Evolutionary conservation across 2,888 invertebrate genomes (phyloP), one percentile per base, ranked within the genome.

Genomic region (Cenopis cana): DNA sequence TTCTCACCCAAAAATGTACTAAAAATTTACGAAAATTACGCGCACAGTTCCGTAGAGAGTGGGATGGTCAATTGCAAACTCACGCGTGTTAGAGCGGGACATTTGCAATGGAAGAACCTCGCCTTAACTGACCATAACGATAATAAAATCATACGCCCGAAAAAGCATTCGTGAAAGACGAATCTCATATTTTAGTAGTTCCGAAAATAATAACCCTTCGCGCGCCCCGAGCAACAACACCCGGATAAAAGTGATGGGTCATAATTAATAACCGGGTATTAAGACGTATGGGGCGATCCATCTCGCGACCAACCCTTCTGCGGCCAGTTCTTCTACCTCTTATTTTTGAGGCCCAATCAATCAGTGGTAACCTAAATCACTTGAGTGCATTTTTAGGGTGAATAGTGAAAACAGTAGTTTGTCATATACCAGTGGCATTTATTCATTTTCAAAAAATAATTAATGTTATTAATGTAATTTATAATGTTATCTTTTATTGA

Each of bases 211-310:
- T 46, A 46, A 46, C 46, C n/a, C 46, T 46, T 6, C n/a, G 46
- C 1, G 46, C n/a, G n/a, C n/a, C n/a, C 46, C 8, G 46, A 8
- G 46, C 46, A n/a, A n/a, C n/a, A 46, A 4, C 0, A 11, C 36
- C 50, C 56, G 56, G 62, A 50, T 57, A 57, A 41, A 50, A 49
- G 57, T 41, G 56, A 64, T 57, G 69, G 59, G 69, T 64, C 50
- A 50, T 65, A 70, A 70, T 70, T 70, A 70, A 70, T 70, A 70
- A 46, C 69, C 69, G 59, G 62, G 56, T 64, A 69, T 69, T 57
- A 69, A 69, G 69, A 69, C 64, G 69, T 62, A 69, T 69, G 57
- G 61, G 49, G 50, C 64, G 29, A 69, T 69, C 64, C 56, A 57
- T 69, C 69, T 55, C 46, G 41, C 52, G 59, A 46, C 62, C 61